Base-by-base conservation (phyloP, 2,888 invertebrate genomes). In the Amblyjoppa proteus region DNA sequence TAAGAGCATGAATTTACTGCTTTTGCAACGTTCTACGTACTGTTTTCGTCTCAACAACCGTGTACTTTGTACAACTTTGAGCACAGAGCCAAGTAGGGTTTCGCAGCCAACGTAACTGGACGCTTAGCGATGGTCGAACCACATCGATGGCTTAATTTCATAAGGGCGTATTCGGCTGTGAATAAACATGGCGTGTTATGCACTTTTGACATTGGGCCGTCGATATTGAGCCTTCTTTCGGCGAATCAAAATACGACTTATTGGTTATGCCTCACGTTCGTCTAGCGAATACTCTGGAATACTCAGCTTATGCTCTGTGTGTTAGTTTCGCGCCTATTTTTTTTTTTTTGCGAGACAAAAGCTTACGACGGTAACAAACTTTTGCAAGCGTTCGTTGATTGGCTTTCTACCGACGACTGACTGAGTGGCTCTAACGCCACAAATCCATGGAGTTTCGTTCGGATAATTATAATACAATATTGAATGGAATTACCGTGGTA, bases 401-500 rank as follows among this genome's bases (percentile, higher is more conserved):
- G 41, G 41, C 7, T 41, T 11, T 16, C 13, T 16, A 3, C 45
- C 13, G 45, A 16, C 45, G 45, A 13, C 13, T 49, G 16, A 2
- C 4, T 49, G 45, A 49, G 3, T 16, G 5, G 16, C 16, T 49
- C 16, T 16, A 0, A 16, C 16, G 13, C 45, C 41, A 41, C 41
- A 41, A 41, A 41, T 41, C 11, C 41, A 41, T 9, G 3, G 45
- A 20, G 73, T 51, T 53, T 73, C 13, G 6, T 11, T 0, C 31
- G 13, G 16, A 31, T 34, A 34, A 31, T 16, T 16, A 6, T 16
- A 34, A 64, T 16, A 61, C 51, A 81, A 68, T 34, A 77, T 71
- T 68, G n/a, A 41, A n/a, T 69, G 53, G 49, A 81, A 87, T 90
- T 92, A 91, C 91, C 90, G 79, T 91, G 88, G 31, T 89, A 86